Base-by-base conservation (phyloP, 2,888 invertebrate genomes). In the Anthrax anthrax region DNA sequence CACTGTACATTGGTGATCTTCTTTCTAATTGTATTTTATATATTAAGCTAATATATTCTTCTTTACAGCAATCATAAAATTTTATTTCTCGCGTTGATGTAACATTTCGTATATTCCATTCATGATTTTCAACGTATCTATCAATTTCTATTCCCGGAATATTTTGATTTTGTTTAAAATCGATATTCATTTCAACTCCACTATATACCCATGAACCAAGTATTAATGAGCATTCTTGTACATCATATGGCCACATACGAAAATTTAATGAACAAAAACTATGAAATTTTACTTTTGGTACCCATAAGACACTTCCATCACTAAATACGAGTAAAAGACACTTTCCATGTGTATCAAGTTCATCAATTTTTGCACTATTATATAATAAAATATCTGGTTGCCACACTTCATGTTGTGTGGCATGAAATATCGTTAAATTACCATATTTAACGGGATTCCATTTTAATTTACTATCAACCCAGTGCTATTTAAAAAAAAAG, bases 391-490 rank as follows among this genome's bases (percentile, higher is more conserved):
- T 69, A 62, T 84, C 86, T 4, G 86, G 88, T 62, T 76, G 76
- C 84, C 88, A 89, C 54, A 87, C 71, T 60, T 84, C 82, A 62
- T 79, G 80, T 48, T 77, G 77, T 10, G 77, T 75, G 57, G 81
- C 69, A 60, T 80, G 73, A 36, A 81, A 64, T 39, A 64, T 62
- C 18, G 67, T 69, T 43, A 85, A 70, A 29, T 76, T 79, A 54
- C 77, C 80, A 53, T 82, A 84, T 18, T 77, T 74, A 3, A 70
- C 67, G 0, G 73, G 63, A 58, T 84, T 80, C 87, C 87, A 88
- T 43, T 71, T 69, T 5, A 86, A 65, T 47, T 83, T 80, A n/a
- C 76, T 74, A 59, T 88, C 88, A 38, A 61, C 64, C 88, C 88
- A 88, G n/a, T 58, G 60, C 87, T 87, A 64, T 13, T 67, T 63